These are phyloP conservation scores for Podabrus alpinus DNA, from an alignment of 2,888 invertebrate genomes.

Conservation along the genomic window DNA sequence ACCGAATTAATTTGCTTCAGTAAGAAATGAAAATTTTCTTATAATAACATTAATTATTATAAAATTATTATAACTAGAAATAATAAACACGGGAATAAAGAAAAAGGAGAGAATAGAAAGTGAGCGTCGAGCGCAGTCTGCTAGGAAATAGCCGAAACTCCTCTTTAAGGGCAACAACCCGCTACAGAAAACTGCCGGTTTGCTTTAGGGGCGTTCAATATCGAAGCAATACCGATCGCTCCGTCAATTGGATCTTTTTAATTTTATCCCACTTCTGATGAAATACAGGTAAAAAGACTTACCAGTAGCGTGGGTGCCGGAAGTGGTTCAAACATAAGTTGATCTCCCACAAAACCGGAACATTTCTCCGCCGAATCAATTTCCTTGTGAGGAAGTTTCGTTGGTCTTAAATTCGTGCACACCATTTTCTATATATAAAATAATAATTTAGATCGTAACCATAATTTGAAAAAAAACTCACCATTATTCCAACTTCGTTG, in stretches of 20 bases:
- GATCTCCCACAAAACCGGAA: conserved; percentile 76
- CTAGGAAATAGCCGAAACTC: neutral
- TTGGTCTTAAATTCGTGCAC: conserved; percentile 80
- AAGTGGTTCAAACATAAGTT: conserved; percentile 74
- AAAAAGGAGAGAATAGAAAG: neutral
- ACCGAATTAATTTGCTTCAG: neutral
- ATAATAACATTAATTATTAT: neutral
- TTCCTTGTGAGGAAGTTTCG: conserved; percentile 71
- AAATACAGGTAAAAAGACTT: conserved; percentile 54
- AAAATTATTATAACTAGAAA: neutral
- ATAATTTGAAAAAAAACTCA: conserved; percentile 45
- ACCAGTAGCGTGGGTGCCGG: conserved; percentile 69
- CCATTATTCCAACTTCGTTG: conserved; percentile 80
- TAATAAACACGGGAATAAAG: neutral
- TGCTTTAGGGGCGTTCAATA: neutral
- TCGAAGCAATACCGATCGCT: too few relatives aligned
- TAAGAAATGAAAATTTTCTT: neutral
- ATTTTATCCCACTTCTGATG: too few relatives aligned
- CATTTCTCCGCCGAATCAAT: conserved; percentile 74
- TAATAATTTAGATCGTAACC: conserved; percentile 8
- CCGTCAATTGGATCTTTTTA: too few relatives aligned
- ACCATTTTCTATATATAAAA: conserved; percentile 84
- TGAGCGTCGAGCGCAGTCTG: neutral
- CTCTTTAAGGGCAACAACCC: neutral
- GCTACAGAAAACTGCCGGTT: neutral